Evolutionary conservation across 2,113 vertebrate species (phyloP).

Genomic region (Oryzias celebensis): DNA sequence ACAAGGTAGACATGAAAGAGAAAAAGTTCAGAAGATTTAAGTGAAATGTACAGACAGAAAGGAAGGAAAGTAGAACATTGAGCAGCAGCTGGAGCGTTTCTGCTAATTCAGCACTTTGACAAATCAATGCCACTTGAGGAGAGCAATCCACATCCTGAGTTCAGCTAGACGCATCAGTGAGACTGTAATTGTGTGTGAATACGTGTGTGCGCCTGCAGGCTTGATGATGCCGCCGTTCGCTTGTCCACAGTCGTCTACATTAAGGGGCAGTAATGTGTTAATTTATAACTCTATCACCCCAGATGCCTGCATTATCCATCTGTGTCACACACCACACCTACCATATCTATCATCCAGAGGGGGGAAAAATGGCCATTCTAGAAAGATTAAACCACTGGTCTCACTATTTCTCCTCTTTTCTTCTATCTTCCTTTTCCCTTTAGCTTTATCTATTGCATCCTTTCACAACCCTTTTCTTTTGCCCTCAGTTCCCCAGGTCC

Average conservation of each 20-base stretch:
- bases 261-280: constrained; percentile 98
- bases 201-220: constrained; percentile 40
- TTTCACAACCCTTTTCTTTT: constrained; percentile 37
- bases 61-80: constrained; percentile 56
- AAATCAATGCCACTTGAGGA: constrained; percentile 99
- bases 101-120: constrained; percentile 99
- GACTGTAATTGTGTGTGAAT: constrained; percentile 56
- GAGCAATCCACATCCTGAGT: constrained; percentile 91
- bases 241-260: constrained; percentile 92
- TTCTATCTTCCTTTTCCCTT: constrained; percentile 25
- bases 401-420: constrained; percentile 43
- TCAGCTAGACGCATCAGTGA: constrained; percentile 88
- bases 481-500: constrained; percentile 75
- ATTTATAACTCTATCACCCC: constrained; percentile 96
- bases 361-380: constrained; percentile 58
- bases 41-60: constrained; percentile 66
- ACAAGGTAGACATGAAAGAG: constrained; percentile 14
- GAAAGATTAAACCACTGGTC: constrained; percentile 62
- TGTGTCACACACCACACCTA: constrained; percentile 91
- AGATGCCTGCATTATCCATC: constrained; percentile 94
- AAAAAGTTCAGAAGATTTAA: constrained; percentile 41
- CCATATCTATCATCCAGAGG: constrained; percentile 92
- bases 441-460: constrained; percentile 43
- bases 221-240: constrained; percentile 65
- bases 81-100: constrained; percentile 87